Percentiles rank a stretch among this genome's conserved stretches.
Evolutionary conservation across 23 tunicate genomes (phyloP).

Genomic region (Pegea sp.): DNA sequence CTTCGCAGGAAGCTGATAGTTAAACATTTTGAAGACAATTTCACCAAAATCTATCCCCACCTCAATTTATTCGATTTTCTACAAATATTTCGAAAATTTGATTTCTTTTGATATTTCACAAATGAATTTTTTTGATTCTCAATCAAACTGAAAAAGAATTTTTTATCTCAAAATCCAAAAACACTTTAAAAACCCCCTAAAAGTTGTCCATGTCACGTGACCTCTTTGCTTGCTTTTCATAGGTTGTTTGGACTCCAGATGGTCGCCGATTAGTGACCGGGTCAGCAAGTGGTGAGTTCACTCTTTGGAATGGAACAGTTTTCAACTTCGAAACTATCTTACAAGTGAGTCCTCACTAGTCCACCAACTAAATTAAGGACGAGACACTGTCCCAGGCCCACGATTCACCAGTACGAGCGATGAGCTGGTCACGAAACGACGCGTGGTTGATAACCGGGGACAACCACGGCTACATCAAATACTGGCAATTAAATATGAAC

Average conservation of each 20-base stretch:
- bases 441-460: constrained; percentile 94
- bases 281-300: constrained; percentile 94
- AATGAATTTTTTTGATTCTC: no score
- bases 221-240: not conserved
- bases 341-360: constrained; percentile 19
- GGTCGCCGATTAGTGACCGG: constrained; percentile 96
- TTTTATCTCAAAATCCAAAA: no score
- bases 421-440: constrained; percentile 93
- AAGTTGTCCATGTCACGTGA: no score
- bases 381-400: constrained; percentile 42
- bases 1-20: no score
- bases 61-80: no score
- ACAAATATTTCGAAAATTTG: no score
- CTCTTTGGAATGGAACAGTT: constrained; percentile 97
- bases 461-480: constrained; percentile 88
- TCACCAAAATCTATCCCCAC: no score
- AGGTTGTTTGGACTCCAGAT: constrained; percentile 99
- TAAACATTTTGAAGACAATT: no score
- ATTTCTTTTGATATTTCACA: no score
- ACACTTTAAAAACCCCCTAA: no score
- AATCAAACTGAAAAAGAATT: no score
- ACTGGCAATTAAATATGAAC: constrained; percentile 99
- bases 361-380: not conserved
- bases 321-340: constrained; percentile 97
- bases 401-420: constrained; percentile 90